These are phyloP conservation scores for Pampusana beccarii DNA, from an alignment of 2,113 vertebrate species.

Conservation along the genomic window DNA sequence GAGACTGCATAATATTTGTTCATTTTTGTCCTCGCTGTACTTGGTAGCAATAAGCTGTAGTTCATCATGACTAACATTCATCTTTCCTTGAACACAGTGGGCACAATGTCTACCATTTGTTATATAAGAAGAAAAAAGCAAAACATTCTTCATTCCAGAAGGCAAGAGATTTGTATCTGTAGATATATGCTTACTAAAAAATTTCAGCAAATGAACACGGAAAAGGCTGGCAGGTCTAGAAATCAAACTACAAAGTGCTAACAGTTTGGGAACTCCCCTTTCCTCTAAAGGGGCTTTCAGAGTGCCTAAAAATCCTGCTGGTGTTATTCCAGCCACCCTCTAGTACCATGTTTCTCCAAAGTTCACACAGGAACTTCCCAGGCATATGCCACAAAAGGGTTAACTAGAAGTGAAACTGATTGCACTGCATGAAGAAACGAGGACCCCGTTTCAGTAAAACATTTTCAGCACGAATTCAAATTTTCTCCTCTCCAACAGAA, in stretches of 20 bases:
- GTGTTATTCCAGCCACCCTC: not conserved
- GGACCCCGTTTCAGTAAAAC: not conserved
- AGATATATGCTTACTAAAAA: not conserved
- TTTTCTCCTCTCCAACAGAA: not conserved
- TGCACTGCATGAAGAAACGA: not conserved
- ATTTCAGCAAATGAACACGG: not conserved
- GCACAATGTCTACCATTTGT: not conserved
- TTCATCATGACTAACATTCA: not conserved
- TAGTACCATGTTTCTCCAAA: not conserved
- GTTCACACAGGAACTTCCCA: not conserved
- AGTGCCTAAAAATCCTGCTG: not conserved
- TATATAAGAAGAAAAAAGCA: not conserved
- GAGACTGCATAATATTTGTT: not conserved
- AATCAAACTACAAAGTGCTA: not conserved
- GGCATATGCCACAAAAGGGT: not conserved
- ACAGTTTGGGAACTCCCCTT: not conserved
- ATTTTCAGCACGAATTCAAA: not conserved
- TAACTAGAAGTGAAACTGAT: slow-evolving; percentile 13
- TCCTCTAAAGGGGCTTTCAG: not conserved
- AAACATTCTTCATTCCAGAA: not conserved
- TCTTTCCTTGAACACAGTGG: not conserved
- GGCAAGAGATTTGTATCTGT: not conserved
- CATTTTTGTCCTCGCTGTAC: not conserved
- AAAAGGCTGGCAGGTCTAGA: not conserved
- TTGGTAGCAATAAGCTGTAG: not conserved